Conservation (phyloP, 1,140 invertebrate species). For the Brachionus angularis region DNA sequence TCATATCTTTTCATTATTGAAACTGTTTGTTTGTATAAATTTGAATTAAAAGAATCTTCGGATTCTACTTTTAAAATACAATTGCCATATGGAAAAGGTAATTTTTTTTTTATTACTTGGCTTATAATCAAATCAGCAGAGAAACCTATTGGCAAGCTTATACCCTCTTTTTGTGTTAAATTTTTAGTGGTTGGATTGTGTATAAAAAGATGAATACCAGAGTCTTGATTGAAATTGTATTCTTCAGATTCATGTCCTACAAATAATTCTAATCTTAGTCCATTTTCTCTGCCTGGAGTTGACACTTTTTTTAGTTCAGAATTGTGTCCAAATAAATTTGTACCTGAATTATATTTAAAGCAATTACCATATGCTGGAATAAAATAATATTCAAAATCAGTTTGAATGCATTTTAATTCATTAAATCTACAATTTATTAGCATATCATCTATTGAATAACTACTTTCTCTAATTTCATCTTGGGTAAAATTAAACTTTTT, state of each 20-base stretch:
- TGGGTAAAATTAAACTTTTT: background rate
- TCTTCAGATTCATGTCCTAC: background rate
- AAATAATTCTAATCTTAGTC: background rate
- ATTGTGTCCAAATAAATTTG: background rate
- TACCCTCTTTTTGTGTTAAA: no score
- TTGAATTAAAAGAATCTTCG: background rate
- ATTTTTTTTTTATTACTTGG: background rate
- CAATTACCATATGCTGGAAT: background rate
- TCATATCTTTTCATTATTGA: background rate
- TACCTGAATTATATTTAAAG: conserved; percentile 13
- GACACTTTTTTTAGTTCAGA: background rate
- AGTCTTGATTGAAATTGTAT: background rate
- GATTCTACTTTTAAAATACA: background rate
- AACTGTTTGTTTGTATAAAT: background rate
- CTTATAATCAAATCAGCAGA: background rate
- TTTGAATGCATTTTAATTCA: background rate
- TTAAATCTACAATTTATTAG: background rate
- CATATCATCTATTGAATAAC: background rate
- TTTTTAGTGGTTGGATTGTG: background rate
- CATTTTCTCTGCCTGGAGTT: background rate
- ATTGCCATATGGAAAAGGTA: background rate
- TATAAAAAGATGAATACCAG: background rate
- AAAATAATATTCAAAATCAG: background rate
- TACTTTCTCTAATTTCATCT: background rate
- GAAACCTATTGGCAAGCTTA: background rate